A percentile compares a stretch with the other conserved stretches of the same genome.
Conservation (phyloP, 2,113 vertebrate genomes). For the Neogale vison region DNA sequence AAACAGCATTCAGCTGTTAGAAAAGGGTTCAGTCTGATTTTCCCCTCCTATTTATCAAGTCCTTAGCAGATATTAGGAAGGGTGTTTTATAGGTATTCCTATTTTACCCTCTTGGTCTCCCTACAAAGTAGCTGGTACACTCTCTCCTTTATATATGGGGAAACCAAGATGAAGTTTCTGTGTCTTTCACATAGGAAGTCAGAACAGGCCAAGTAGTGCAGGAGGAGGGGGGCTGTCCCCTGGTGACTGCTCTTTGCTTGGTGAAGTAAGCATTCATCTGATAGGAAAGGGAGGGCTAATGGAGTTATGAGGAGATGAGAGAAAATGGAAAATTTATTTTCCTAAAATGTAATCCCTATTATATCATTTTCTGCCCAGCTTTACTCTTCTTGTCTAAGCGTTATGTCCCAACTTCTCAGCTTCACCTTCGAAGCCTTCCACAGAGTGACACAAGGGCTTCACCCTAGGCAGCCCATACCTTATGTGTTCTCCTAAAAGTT, state of each 20-base stretch:
- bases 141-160: not conserved
- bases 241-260: not conserved
- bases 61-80: not conserved
- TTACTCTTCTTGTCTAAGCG: not conserved
- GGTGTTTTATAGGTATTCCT: not conserved
- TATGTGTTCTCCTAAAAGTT: not conserved
- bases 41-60: not conserved
- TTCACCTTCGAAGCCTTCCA: not conserved
- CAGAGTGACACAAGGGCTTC: not conserved
- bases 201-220: fast-evolving
- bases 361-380: not conserved
- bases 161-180: not conserved
- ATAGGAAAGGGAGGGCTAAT: not conserved
- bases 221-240: not conserved
- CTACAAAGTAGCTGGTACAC: not conserved
- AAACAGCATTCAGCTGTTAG: not conserved
- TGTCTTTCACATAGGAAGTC: not conserved
- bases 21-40: not conserved
- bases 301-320: not conserved
- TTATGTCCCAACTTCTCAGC: not conserved
- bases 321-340: not conserved
- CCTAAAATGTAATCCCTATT: not conserved
- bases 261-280: not conserved
- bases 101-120: not conserved
- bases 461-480: not conserved